Evolutionary conservation across 23 tunicate genomes (phyloP), one percentile per base, ranked within the genome.

Genomic region (Trididemnum nubilum): DNA sequence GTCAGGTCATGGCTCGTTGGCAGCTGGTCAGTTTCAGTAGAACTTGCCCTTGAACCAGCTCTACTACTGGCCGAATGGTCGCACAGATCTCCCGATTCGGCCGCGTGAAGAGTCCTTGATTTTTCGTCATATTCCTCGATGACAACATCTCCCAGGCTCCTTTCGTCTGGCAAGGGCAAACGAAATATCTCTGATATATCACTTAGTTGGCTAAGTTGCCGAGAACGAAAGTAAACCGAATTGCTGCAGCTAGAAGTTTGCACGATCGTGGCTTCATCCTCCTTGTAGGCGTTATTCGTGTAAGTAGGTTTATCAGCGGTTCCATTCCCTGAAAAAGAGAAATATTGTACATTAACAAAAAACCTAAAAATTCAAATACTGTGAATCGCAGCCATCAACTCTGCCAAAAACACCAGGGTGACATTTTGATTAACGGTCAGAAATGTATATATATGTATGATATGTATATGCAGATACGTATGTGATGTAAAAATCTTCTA

Each of bases 61-160:
- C 54, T 9, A 15, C 54, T 44, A 44, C 54, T 15, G n/a, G n/a
- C n/a, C n/a, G n/a, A n/a, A 44, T 61, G 67, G 26, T 61, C 67
- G 67, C 67, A 12, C 5, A 61, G 67, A 26, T 24, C 33, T 31
- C 74, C 74, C 38, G 38, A 67, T 33, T 67, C 74, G 37, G 38
- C 58, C 27, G 58, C 57, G 30, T 36, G 75, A 28, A 80, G 64
- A 1, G 79, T 86, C 36, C 65, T 72, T 0, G 87, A 50, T 36
- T 76, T 82, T 66, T 77, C 5, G 31, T 88, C 87, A 35, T 72
- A 78, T 54, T 88, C 93, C 32, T 88, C 93, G 33, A 88, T 82
- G 21, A 88, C 87, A 23, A 88, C 64, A 21, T 88, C 93, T 22
- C 85, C 51, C 34, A 88, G 69, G 79, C 87, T 82, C 72, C 80